Conservation (phyloP, 2,888 invertebrate species). For the Nemotelus nigrinus region DNA sequence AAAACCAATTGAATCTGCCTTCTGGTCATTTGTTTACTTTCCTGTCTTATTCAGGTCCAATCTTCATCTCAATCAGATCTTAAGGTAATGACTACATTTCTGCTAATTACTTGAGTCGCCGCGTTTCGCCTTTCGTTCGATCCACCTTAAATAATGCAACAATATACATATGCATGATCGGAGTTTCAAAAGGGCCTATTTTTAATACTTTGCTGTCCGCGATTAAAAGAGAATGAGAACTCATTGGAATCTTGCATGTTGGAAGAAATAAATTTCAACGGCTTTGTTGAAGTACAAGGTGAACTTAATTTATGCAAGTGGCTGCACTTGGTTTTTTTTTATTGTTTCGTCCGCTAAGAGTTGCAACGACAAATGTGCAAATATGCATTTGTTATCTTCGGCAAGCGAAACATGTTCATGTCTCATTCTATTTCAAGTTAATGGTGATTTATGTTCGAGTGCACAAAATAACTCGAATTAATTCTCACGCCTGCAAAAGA, state of each 20-base stretch:
- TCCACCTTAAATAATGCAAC: not conserved
- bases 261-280: too few relatives aligned
- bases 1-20: not conserved
- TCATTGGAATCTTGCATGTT: too few relatives aligned
- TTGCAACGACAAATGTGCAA: not conserved
- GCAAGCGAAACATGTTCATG: not conserved
- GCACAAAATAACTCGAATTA: conserved; percentile 29
- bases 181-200: too few relatives aligned
- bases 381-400: not conserved
- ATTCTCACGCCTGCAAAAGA: not conserved
- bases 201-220: too few relatives aligned
- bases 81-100: not conserved
- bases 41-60: not conserved
- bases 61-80: not conserved
- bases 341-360: not conserved
- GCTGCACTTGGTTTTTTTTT: too few relatives aligned
- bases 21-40: not conserved
- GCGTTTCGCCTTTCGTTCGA: not conserved
- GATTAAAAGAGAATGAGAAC: too few relatives aligned
- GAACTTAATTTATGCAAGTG: too few relatives aligned
- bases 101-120: conserved; percentile 12
- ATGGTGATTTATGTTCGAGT: conserved; percentile 19
- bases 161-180: not conserved
- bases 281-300: too few relatives aligned
- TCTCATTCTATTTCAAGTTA: not conserved